Evolutionary conservation across 2,113 vertebrate genomes (phyloP), one percentile per base, ranked within the genome.

Genomic region (Echinops telfairi): DNA sequence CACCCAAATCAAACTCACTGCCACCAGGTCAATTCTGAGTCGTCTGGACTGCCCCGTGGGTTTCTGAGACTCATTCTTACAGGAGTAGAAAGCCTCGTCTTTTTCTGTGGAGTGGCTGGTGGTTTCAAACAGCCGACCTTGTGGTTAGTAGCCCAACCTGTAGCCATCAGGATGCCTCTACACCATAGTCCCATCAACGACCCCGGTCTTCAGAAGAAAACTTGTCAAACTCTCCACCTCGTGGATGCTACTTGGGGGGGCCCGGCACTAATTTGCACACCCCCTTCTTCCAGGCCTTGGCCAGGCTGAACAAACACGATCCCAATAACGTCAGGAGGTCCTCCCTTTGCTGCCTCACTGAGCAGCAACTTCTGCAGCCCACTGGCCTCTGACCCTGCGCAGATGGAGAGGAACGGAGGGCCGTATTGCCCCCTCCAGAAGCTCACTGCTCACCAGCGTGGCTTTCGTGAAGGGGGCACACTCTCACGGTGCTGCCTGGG

Each of bases 391-490:
- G 57, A 40, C 40, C 43, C 76, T 53, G 60, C 7, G 43, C 75
- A 83, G 81, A 7, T 47, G 3, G 23, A 19, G 31, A 77, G 75
- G 10, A 71, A 19, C 40, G 25, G 85, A 57, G 23, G 64, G n/a
- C 27, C 40, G 14, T 0, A 2, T 25, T 22, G 38, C 38, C 47
- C 27, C 66, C 20, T 20, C 80, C 20, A 9, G 33, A 47, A 40
- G 16, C 40, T 85, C 66, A 12, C 3, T 2, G 0, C 70, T 76
- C 15, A 2, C 31, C 2, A 0, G 33, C 38, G 1, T 14, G 31
- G 25, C n/a, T 58, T 47, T n/a, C 29, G 19, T 15, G 2, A 22
- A 43, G 60, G 36, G 83, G 29, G 38, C 66, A 36, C 10, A 5
- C 29, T 25, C 53, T 16, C 29, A 73, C 12, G 19, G 10, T 31